Base-by-base conservation (phyloP, 2,888 invertebrate species). In the Cyclophora albipunctata region DNA sequence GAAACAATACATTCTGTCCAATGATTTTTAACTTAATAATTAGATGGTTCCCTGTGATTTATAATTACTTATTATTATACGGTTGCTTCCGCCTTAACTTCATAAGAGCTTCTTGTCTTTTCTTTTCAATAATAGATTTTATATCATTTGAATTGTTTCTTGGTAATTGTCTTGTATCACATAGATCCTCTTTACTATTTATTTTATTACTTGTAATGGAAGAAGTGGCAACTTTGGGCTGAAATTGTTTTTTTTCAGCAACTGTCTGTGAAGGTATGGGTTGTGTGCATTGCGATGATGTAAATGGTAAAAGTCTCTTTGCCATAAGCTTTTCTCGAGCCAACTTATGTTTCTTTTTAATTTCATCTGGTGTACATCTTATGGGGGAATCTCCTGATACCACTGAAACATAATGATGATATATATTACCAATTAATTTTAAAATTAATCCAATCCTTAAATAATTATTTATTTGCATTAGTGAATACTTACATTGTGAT, bases 271-370 rank as follows among this genome's bases (percentile, higher is more conserved):
- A 42, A 5, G 51, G 42, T 45, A 60, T 54, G 44, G 53, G 48
- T 40, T 63, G 65, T 6, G 61, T 56, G 44, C 67, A 66, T 52
- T 81, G 79, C 53, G 78, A 62, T 47, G 72, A 61, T 47, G 85
- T 85, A 51, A 85, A 87, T 4, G 87, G 86, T 7, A 88, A 59
- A 5, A 77, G 73, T 47, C 84, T 73, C 69, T 91, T 92, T 1
- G 90, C 89, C 59, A 91, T 73, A 7, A 92, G 77, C 66, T 85
- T 91, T 63, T 91, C 91, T 69, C 90, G 80, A 2, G 93, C 93
- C 63, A 90, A 87, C 54, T 86, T 73, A 55, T 91, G 88, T 63
- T 92, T 92, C 63, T 78, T 89, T 68, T 91, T 91, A 47, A 93
- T 92, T 77, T 92, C 91, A 55, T 91, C 90, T 41, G 90, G 88